Evolutionary conservation across 2,797 vertebrate genomes (phyloP), one percentile per base, ranked within the genome.

Genomic region (Sparus aurata): DNA sequence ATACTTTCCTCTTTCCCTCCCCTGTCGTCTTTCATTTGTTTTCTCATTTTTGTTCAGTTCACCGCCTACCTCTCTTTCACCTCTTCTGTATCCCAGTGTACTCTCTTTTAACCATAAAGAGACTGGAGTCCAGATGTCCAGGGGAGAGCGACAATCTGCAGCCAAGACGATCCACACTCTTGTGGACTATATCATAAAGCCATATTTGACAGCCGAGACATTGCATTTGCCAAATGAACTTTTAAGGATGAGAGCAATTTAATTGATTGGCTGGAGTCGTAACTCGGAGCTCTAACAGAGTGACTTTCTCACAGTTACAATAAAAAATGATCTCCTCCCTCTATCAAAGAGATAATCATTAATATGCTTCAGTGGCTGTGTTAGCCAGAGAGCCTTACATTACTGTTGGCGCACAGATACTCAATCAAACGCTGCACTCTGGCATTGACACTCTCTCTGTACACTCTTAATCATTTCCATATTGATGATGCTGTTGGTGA

Each of bases 301-400:
- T 50, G 43, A 83, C 75, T 77, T 75, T 75, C 53, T 69, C 23
- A 79, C 65, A 52, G 23, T 74, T 72, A 58, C 27, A 54, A 75
- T 87, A 71, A 86, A 81, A 77, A 34, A 83, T 52, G n/a, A 77
- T 53, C 62, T 69, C 27, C 25, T 22, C 22, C 27, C 18, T 69
- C 64, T 20, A 86, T 86, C 72, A 80, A 30, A 77, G 62, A 72
- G 69, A 85, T 67, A 68, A 74, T 89, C 54, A 83, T 81, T 82
- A 71, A 83, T 82, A 53, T 77, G 54, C 43, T 77, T 83, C 55
- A 74, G 54, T 53, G 67, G 41, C 38, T 43, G 54, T 0, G 30
- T 38, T 20, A 69, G 74, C 83, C 77, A 80, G 70, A 72, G 59
- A 67, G 49, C 3, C 67, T 47, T 5, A 55, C 60, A 67, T 46